Conservation (phyloP, 1,140 invertebrate genomes). For the Drosophila busckii region DNA sequence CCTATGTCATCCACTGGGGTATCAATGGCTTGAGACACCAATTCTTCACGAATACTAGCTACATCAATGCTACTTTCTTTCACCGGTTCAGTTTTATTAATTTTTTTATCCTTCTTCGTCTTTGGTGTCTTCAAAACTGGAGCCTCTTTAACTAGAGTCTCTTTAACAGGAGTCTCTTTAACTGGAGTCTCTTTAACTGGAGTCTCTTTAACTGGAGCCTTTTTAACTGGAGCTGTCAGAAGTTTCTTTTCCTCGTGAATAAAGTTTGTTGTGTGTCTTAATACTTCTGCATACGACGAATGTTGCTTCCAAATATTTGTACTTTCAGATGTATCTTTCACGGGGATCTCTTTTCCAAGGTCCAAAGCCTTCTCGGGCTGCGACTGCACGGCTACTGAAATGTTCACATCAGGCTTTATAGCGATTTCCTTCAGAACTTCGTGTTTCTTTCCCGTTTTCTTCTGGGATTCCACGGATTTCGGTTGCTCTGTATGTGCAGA, state of each 20-base stretch:
- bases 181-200: neutral
- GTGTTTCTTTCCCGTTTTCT: neutral
- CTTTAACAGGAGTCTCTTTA: neutral
- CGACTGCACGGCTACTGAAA: too few relatives aligned
- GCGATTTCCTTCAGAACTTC: conserved; percentile 31
- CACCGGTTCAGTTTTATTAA: conserved; percentile 5
- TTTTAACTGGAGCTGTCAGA: neutral
- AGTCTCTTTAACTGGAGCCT: conserved; percentile 13
- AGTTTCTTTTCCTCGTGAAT: conserved; percentile 46
- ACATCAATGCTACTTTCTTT: neutral
- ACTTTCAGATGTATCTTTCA: too few relatives aligned
- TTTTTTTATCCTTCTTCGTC: conserved; percentile 19
- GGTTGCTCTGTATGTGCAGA: neutral
- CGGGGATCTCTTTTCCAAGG: too few relatives aligned
- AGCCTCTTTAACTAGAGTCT: too few relatives aligned
- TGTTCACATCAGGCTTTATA: too few relatives aligned
- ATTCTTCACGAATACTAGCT: too few relatives aligned
- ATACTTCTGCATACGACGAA: conserved; percentile 63
- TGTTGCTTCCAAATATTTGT: conserved; percentile 33
- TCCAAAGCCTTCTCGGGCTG: too few relatives aligned
- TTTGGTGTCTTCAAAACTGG: conserved; percentile 15
- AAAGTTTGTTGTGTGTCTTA: conserved; percentile 53
- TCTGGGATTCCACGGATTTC: neutral
- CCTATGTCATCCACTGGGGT: too few relatives aligned
- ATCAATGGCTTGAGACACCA: too few relatives aligned